Percentiles rank a stretch among this genome's conserved stretches.
Evolutionary conservation across 2,113 vertebrate genomes (phyloP).

Genomic region (Crotophaga sulcirostris): DNA sequence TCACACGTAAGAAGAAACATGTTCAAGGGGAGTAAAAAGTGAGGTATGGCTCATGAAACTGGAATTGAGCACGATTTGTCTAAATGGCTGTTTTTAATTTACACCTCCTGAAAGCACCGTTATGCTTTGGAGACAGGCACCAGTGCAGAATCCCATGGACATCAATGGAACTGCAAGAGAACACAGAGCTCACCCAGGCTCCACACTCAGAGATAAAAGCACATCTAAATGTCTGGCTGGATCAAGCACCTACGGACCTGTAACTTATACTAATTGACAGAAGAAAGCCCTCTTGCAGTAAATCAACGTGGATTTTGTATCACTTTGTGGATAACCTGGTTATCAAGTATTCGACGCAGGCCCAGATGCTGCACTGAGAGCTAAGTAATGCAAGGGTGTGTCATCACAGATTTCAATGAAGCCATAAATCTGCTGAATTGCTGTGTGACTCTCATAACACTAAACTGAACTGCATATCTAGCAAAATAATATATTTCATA

Average conservation of each 20-base stretch:
- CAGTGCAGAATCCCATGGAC: accelerated
- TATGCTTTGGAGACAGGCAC: neutral
- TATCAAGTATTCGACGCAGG: neutral
- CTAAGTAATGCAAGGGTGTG: neutral
- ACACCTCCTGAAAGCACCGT: neutral
- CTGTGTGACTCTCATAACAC: neutral
- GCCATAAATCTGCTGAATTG: constrained; percentile 2
- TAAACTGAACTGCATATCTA: neutral
- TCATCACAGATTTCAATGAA: neutral
- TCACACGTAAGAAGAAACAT: neutral
- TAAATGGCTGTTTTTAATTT: neutral
- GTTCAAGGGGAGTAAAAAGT: neutral
- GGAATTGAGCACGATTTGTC: neutral
- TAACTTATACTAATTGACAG: constrained; percentile 28
- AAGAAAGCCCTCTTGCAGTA: neutral
- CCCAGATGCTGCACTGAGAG: neutral
- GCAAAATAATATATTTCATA: neutral
- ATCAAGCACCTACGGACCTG: neutral
- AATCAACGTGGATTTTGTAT: neutral
- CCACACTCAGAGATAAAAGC: neutral
- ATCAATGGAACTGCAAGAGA: neutral
- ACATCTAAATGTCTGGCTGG: neutral
- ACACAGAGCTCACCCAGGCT: neutral
- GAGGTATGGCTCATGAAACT: neutral
- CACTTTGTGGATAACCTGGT: neutral